Percentiles rank a stretch among this genome's conserved stretches.
Conservation (phyloP, 2,113 vertebrate species). For the Bolborhynchus lineola region DNA sequence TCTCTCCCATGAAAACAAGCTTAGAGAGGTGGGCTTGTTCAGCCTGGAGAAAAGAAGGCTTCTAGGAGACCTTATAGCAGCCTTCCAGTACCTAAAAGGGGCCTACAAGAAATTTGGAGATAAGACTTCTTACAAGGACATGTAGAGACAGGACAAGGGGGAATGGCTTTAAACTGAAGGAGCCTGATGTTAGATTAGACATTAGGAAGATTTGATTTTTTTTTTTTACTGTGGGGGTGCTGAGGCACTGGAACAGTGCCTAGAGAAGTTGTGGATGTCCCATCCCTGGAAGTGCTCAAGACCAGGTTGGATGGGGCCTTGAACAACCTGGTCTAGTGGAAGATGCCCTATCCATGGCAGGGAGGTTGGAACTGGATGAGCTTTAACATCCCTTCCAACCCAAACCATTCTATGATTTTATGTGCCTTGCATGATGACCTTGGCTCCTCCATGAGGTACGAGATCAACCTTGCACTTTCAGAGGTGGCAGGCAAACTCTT, state of each 20-base stretch:
- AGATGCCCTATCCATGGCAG: neutral
- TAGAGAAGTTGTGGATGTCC: neutral
- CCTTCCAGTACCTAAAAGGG: neutral
- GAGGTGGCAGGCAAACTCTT: neutral
- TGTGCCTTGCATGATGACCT: neutral
- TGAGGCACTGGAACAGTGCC: neutral
- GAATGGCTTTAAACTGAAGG: neutral
- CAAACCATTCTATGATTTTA: neutral
- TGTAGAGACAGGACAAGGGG: neutral
- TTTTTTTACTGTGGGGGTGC: neutral
- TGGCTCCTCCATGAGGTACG: neutral
- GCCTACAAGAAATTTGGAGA: neutral
- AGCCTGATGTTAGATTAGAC: neutral
- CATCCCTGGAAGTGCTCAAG: neutral
- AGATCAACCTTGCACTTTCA: neutral
- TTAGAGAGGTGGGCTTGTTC: neutral
- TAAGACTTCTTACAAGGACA: neutral
- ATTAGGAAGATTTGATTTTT: neutral
- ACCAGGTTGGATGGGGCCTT: neutral
- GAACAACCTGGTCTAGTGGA: neutral
- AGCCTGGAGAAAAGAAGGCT: neutral
- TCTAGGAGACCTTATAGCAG: neutral
- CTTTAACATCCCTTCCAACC: neutral
- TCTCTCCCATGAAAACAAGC: neutral
- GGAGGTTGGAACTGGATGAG: neutral